Evolutionary conservation across 1,140 invertebrate species (phyloP), one percentile per base, ranked within the genome.

Genomic region (Leucophenga varia): DNA sequence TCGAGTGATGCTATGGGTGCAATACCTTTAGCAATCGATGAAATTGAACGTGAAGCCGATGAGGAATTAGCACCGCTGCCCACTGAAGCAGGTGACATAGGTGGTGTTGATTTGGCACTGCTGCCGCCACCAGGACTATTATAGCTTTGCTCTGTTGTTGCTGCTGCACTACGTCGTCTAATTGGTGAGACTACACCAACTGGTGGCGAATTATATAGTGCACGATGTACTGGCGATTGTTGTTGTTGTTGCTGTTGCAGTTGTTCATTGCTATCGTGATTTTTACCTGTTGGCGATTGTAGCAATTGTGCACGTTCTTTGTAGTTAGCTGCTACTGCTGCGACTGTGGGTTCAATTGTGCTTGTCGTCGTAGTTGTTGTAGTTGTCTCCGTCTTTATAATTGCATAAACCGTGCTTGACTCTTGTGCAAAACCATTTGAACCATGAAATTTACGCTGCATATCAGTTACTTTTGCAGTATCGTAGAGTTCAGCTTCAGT

Each of bases 351-450:
- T n/a, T n/a, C n/a, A n/a, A n/a, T n/a, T n/a, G n/a, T n/a, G n/a
- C n/a, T n/a, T n/a, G n/a, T n/a, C n/a, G n/a, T n/a, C n/a, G n/a
- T n/a, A n/a, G n/a, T n/a, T 31, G 50, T 43, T 46, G 47, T 36
- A 9, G 43, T 50, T 32, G 57, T 39, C 28, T 75, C 73, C 1
- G 73, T 43, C 43, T 75, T 72, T 8, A 75, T 75, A 20, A 68
- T 72, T 6, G 73, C 73, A 59, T 75, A 75, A 5, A 75, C 72
- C 0, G 71, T 72, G 32, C 53, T 63, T 2, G 73, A 64, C 9
- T 73, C 63, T 44, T 70, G 67, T 22, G 35, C 53, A 34, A 71
- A 67, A 1, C 64, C 71, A 45, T 72, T 74, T 41, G 71, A 55
- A 12, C 67, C 65, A 49, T 74, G 71, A 42, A 74, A 74, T 38